Percentiles rank a stretch among this genome's conserved stretches.
phyloP scores from a whole-genome alignment of 1,140 invertebrate species.

The Galleria mellonella region DNA sequence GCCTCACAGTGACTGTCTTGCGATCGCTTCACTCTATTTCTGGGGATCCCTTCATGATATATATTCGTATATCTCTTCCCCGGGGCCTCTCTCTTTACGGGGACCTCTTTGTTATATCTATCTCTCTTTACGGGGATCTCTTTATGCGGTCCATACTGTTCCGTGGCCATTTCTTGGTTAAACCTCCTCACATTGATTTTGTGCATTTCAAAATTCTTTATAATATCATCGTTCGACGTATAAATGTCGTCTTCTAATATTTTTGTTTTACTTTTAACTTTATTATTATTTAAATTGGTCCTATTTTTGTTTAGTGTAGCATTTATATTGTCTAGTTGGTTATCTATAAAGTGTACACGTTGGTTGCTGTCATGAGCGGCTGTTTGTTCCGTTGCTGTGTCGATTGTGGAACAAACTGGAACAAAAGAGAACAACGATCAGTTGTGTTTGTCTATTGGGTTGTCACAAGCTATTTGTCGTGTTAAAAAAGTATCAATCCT shows the following conservation, averaged over 20 bases:
- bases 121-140: no score
- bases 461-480: no score
- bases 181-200: slow-evolving; percentile 22
- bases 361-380: slow-evolving; percentile 30
- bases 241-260: slow-evolving; percentile 27
- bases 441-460: no score
- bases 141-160: no score
- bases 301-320: slow-evolving; percentile 20
- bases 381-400: slow-evolving; percentile 22
- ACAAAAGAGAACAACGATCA: slow-evolving; percentile 20
- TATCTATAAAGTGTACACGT: slow-evolving; percentile 7
- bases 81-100: slow-evolving; percentile 15
- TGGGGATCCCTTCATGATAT: not conserved
- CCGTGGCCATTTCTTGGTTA: not conserved
- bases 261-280: slow-evolving; percentile 8
- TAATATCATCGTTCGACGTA: slow-evolving; percentile 24
- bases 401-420: slow-evolving; percentile 39
- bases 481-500: no score
- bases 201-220: slow-evolving; percentile 31
- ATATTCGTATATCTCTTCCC: no score
- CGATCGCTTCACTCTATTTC: slow-evolving; percentile 27
- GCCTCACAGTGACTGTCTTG: slow-evolving; percentile 29
- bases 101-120: not conserved
- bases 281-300: slow-evolving; percentile 22
- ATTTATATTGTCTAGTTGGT: slow-evolving; percentile 1